Conservation (phyloP, 2,113 vertebrate species). For the Ceyx melanurus region DNA sequence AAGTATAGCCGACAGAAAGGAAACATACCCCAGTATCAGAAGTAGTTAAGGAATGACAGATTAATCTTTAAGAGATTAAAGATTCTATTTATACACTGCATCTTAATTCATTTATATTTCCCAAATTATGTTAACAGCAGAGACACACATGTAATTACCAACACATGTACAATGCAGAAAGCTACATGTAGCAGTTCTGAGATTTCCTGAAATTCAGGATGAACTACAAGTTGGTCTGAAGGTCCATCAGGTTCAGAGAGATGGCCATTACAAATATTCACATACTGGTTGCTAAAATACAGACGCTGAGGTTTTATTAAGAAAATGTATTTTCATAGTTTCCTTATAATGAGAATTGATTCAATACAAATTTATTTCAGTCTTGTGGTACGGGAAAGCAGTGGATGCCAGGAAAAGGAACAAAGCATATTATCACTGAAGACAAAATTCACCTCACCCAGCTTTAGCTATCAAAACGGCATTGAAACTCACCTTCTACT, state of each 20-base stretch:
- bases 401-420: background rate
- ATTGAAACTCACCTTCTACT: background rate
- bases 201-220: constrained; percentile 1
- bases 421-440: background rate
- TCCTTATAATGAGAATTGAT: background rate
- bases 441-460: background rate
- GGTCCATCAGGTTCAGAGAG: constrained; percentile 4
- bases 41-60: background rate
- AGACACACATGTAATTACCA: background rate
- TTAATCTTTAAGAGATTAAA: background rate
- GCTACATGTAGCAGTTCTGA: constrained; percentile 14
- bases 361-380: background rate
- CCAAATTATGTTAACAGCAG: background rate
- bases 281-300: constrained; percentile 42
- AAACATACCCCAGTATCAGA: rapidly evolving
- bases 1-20: background rate
- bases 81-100: background rate
- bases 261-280: background rate
- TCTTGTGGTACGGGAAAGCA: background rate
- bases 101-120: background rate
- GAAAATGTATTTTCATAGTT: background rate
- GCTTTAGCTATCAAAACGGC: background rate
- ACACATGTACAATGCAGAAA: background rate
- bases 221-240: background rate
- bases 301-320: constrained; percentile 12